Base-by-base conservation (phyloP, 2,113 vertebrate genomes). In the Beaufortia kweichowensis region DNA sequence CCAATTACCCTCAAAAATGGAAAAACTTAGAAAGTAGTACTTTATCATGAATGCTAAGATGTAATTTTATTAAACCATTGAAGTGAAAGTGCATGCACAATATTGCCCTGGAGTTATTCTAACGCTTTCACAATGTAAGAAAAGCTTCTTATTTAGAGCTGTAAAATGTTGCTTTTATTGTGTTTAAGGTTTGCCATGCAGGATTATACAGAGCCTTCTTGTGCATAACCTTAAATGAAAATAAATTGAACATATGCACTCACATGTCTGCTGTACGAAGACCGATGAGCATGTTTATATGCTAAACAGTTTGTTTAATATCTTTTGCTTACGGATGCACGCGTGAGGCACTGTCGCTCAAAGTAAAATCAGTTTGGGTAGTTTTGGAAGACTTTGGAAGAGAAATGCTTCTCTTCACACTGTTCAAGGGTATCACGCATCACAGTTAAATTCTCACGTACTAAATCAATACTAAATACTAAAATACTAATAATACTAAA, bases 251-350 rank as follows among this genome's bases (percentile, higher is more conserved):
- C 53, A 60, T 50, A 59, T 39, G 26, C 11, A 21, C 48, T 60
- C 23, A 48, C 33, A 68, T 72, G 46, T 48, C 69, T 70, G 6
- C 46, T 63, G 75, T 59, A 80, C 64, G n/a, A 31, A 77, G 33
- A 60, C 43, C 23, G 26, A 64, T 70, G 10, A 77, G 61, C 33
- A 60, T 76, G 41, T 76, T 48, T 66, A 48, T 71, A 77, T 78
- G 57, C 61, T 73, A 63, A 55, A 24, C 56, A 35, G 70, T 76
- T 80, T 76, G 64, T 43, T 46, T 50, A 70, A 70, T 56, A 70
- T 29, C 29, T 39, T 33, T 55, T 3, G 50, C 48, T 56, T 70
- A 39, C 35, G 29, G n/a, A 19, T 35, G 50, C 29, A 4, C 21
- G 7, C n/a, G 6, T 6, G 29, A 14, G 2, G 17, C 61, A 57